Base-by-base conservation (phyloP, 2,113 vertebrate species). In the Hippocampus zosterae region DNA sequence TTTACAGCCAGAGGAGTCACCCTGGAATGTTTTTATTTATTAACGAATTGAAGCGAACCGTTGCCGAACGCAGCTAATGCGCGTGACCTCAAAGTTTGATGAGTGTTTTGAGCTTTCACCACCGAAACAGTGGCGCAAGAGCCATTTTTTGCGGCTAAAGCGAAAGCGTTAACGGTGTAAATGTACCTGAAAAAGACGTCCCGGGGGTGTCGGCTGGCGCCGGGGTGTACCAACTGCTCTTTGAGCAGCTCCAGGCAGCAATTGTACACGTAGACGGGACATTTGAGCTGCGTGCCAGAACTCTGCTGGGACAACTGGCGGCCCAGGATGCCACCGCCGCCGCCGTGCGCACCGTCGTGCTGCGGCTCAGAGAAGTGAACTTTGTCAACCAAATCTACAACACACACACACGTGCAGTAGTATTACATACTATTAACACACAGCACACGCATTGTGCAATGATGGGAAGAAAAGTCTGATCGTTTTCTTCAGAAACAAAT, bases 261-360 rank as follows among this genome's bases (percentile, higher is more conserved):
- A 91, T 92, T 98, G 84, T 99, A 98, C 77, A 98, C 87, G 6
- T 96, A 99, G 70, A 98, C 90, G 12, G 96, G 96, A 85, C 95
- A 98, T 75, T 91, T 93, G 0, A 93, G 86, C 0, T 94, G 93
- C 62, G 84, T 85, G 42, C 85, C 78, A 4, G 84, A n/a, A 65
- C 94, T 95, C 46, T 92, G 90, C 59, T 94, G 93, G 0, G 94
- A 94, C 69, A 72, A 78, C 87, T 94, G 95, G 18, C 83, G 86
- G 53, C 91, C 91, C 71, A 72, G 78, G 87, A 94, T 95, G 18
- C 82, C 86, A 48, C 91, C 91, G 75, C 94, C 85, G 27, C 87
- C 93, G 82, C 92, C 90, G 56, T 89, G 91, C 0, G 90, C 71
- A 13, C 96, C 94, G 42, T 52, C 86, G 72, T 71, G 85, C 0